Conservation (phyloP, 64 coral and sea anemone genomes). For the Orbicella faveolata region DNA sequence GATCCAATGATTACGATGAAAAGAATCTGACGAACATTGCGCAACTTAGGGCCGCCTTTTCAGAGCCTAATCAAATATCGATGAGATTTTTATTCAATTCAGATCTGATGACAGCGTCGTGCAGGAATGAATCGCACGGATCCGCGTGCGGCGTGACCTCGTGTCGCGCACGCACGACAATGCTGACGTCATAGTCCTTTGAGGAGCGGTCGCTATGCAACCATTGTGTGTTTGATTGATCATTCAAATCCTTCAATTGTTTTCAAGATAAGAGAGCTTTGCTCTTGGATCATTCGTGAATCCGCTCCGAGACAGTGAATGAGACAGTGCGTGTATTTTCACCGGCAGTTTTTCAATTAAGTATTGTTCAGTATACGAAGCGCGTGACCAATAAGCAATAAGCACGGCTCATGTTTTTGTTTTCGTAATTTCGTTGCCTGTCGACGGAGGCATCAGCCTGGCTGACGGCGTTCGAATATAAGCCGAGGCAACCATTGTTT, state of each 20-base stretch:
- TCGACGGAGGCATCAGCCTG: neutral
- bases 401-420: neutral
- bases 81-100: slow-evolving; percentile 5
- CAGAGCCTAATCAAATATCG: slow-evolving; percentile 36
- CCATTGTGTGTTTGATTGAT: neutral
- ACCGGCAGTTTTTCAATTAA: slow-evolving; percentile 5
- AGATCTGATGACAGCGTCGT: slow-evolving; percentile 29
- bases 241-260: neutral
- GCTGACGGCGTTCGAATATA: neutral
- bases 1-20: slow-evolving; percentile 22
- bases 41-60: slow-evolving; percentile 3
- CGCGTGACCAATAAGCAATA: neutral
- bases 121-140: slow-evolving; percentile 27
- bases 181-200: slow-evolving; percentile 20
- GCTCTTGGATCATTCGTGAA: neutral
- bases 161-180: neutral
- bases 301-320: neutral
- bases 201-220: neutral
- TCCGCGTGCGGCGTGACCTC: slow-evolving; percentile 1
- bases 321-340: neutral
- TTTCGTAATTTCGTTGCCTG: neutral
- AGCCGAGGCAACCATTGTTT: neutral
- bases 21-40: slow-evolving; percentile 44
- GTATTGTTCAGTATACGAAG: neutral
- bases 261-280: neutral